Evolutionary conservation across 2,888 invertebrate species (phyloP), one percentile per base, ranked within the genome.

Genomic region (Deilephila elpenor): DNA sequence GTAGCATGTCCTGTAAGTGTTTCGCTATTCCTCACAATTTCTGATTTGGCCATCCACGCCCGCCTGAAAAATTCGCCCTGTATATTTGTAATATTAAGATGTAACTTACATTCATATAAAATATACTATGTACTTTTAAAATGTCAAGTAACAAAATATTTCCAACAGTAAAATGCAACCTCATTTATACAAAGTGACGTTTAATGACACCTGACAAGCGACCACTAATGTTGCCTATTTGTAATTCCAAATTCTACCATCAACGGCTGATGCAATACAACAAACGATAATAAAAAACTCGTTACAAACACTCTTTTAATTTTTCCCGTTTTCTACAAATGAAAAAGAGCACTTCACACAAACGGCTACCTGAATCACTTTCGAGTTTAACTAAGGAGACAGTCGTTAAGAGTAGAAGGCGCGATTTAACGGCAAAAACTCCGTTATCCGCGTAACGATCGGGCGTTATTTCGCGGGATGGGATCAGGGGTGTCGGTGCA

Each of bases 311-410:
- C 70, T 78, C 82, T 80, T 83, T 85, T 86, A 84, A 85, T 86
- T 78, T 84, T 81, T 83, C 82, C 56, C n/a, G 19, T 83, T 72
- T 62, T 73, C 67, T 73, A 87, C 88, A 91, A 91, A 92, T 91
- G 90, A 89, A 91, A 91, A 90, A 90, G 88, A 88, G 85, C 89
- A 88, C 89, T 89, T 84, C 81, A 84, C 84, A 83, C 84, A 88
- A 89, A 91, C 88, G 88, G 89, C 88, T 89, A 93, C 93, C 93
- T 93, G 93, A 91, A 93, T 91, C 92, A 87, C 89, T 89, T 88
- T 86, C 82, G 85, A 83, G 85, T 86, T 88, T 89, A 89, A 90
- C 89, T 90, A 89, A 89, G 89, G 86, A 86, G 88, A 85, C 86
- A 85, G 87, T 89, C 89, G 89, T 91, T 91, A 91, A 89, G 83